These are phyloP conservation scores for Zonitis immaculata DNA, from an alignment of 2,888 invertebrate genomes.

Conservation along the genomic window DNA sequence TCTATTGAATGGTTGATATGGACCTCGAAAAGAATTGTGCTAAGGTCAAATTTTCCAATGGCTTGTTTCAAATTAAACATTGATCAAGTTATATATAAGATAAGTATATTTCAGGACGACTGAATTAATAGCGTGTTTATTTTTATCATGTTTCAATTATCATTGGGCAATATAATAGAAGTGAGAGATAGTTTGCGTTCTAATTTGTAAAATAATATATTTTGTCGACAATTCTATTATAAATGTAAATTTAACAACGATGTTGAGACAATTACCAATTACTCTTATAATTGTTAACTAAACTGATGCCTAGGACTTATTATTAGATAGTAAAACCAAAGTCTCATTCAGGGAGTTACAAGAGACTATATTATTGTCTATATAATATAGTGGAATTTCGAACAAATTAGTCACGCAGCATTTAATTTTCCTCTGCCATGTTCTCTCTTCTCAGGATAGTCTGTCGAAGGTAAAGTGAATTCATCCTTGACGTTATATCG, in stretches of 20 bases:
- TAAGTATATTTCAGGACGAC: neutral
- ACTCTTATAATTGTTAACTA: neutral
- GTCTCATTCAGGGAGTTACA: neutral
- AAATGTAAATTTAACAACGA: neutral
- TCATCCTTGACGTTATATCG: constrained; percentile 14
- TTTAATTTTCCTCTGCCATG: constrained; percentile 16
- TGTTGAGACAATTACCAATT: neutral
- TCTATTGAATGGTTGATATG: no score
- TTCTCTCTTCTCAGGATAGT: constrained; percentile 1
- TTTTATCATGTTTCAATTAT: neutral
- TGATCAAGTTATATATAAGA: neutral
- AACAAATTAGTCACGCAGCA: constrained; percentile 20
- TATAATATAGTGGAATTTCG: constrained; percentile 2
- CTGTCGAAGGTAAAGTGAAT: constrained; percentile 12
- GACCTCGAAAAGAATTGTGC: no score
- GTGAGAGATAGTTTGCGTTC: neutral
- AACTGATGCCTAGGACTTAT: neutral
- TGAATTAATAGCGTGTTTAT: neutral
- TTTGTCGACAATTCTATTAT: neutral
- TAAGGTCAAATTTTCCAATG: no score
- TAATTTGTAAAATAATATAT: neutral
- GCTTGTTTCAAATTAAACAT: no score
- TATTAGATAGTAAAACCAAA: neutral
- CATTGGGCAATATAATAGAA: neutral
- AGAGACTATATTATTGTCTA: neutral